These are phyloP conservation scores for Phragmatobia fuliginosa DNA, from an alignment of 2,888 invertebrate species.

Conservation along the genomic window DNA sequence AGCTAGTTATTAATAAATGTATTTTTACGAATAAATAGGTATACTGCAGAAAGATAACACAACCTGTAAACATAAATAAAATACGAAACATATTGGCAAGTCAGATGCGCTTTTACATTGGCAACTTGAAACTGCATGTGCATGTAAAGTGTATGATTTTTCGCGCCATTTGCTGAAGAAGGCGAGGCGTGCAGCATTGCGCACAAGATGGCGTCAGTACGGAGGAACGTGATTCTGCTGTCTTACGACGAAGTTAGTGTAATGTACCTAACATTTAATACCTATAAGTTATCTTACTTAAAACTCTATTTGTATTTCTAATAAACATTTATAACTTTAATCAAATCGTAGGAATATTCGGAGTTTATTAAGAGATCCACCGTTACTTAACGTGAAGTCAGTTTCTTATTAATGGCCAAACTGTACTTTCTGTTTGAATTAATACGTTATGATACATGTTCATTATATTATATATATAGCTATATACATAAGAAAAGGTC, in stretches of 20 bases:
- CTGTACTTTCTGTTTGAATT: no score
- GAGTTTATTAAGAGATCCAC: not conserved
- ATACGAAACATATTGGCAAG: slow-evolving; percentile 38
- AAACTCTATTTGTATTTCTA: slow-evolving; percentile 3
- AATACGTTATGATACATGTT: no score
- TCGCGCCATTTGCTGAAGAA: slow-evolving; percentile 74
- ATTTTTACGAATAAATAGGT: not conserved
- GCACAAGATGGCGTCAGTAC: slow-evolving; percentile 59
- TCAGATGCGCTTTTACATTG: slow-evolving; percentile 37
- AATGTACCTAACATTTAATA: not conserved
- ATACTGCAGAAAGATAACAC: slow-evolving; percentile 13
- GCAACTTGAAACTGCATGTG: slow-evolving; percentile 29
- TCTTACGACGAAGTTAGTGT: not conserved
- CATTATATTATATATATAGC: no score
- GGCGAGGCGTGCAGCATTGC: slow-evolving; percentile 34
- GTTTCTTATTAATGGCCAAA: not conserved
- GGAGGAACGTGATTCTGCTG: slow-evolving; percentile 20
- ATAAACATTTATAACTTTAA: not conserved
- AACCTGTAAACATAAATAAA: slow-evolving; percentile 14
- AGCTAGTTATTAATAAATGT: no score
- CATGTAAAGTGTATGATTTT: slow-evolving; percentile 73
- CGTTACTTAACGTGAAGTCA: not conserved
- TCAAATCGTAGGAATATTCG: not conserved
- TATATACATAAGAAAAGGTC: no score
- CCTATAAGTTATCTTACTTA: not conserved